A percentile compares a stretch with the other conserved stretches of the same genome.
Conservation (phyloP, 2,888 invertebrate species). For the Drosophila leonis region DNA sequence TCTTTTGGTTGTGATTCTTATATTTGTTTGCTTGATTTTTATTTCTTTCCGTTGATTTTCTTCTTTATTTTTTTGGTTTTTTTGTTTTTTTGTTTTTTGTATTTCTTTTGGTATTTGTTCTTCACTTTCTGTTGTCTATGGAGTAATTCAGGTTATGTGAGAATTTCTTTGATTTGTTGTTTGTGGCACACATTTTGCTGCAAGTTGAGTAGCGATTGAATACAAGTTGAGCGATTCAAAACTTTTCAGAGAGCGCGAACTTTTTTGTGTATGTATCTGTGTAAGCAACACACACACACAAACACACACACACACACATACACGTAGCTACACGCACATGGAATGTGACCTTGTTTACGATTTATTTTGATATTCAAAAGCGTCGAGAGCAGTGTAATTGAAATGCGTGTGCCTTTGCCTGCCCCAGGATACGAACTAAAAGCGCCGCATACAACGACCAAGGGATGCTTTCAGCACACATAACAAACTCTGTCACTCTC, state of each 20-base stretch:
- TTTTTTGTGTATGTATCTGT: conserved; percentile 55
- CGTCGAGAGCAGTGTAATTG: conserved; percentile 52
- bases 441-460: conserved; percentile 35
- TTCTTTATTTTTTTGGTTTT: conserved; percentile 8
- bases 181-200: conserved; percentile 80
- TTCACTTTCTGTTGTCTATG: conserved; percentile 73
- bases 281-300: conserved; percentile 9
- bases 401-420: conserved; percentile 54
- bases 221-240: conserved; percentile 49
- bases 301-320: conserved; percentile 26
- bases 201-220: conserved; percentile 59
- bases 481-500: conserved; percentile 2
- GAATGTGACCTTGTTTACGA: conserved; percentile 79
- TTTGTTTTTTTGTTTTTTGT: conserved; percentile 4
- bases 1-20: conserved; percentile 68
- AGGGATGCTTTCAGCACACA: conserved; percentile 53
- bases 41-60: conserved; percentile 10
- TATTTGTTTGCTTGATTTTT: conserved; percentile 24
- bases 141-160: conserved; percentile 76
- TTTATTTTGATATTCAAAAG: conserved; percentile 79
- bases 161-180: conserved; percentile 71
- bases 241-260: conserved; percentile 43
- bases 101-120: conserved; percentile 19
- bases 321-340: conserved; percentile 37
- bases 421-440: conserved; percentile 53